Base-by-base conservation (phyloP, 1,140 invertebrate genomes). In the Dufourea novaeangliae region DNA sequence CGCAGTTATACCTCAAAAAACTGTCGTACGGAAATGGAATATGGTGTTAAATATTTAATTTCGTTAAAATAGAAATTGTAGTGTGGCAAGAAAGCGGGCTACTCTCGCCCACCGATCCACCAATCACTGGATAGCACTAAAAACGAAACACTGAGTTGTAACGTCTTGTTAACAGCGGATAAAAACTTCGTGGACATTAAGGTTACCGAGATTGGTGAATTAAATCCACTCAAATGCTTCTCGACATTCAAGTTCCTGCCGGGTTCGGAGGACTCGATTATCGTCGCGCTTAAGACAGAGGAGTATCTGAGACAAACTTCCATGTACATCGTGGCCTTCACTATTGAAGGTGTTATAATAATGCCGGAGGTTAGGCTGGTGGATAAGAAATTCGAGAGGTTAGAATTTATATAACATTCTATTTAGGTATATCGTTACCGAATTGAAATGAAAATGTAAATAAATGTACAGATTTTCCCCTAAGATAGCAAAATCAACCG, bases 231-330 rank as follows among this genome's bases (percentile, higher is more conserved):
- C 0, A 96, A 97, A 91, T 99, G 99, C 5, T 99, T 98, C 93
- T 99, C 98, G 6, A 98, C 97, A 84, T 99, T 99, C 91, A 99
- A 99, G 93, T 99, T 99, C 90, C 94, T 99, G 78, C 99, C 99
- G 29, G 95, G 95, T 46, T 97, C 97, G 2, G 93, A 96, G 62
- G 98, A 99, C 90, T 93, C 95, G 67, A 94, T 98, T 0, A 97
- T 99, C 62, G 94, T 99, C 34, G 98, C 98, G 2, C 92, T 99
- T 37, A 98, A 99, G 91, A 98, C 98, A 0, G 98, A 99, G 91
- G 99, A 99, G 93, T 94, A 96, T 77, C 94, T 96, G 86, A 97
- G 97, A 0, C 95, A 96, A 83, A 97, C 97, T 6, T 96, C 97
- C 1, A 97, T 97, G 0, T 99, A 98, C 89, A 95, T 99, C 20